phyloP scores from a whole-genome alignment of 2,888 invertebrate genomes.

The Panopea generosa region DNA sequence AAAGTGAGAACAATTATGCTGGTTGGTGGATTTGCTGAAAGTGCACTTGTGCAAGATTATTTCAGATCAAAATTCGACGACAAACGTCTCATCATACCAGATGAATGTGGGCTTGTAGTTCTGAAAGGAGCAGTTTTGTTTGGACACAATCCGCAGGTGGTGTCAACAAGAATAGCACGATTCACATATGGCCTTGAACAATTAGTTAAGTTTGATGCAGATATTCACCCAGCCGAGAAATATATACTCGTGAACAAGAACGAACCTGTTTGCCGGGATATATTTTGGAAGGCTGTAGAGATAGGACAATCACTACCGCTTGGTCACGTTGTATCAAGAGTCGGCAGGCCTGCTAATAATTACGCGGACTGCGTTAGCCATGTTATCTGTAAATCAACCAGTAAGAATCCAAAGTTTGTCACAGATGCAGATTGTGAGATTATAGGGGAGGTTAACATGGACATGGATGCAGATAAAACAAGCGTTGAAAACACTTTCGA shows the following conservation, averaged over 20 bases:
- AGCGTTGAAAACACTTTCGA: neutral
- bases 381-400: neutral
- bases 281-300: conserved; percentile 3
- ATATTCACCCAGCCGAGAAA: neutral
- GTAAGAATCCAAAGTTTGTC: neutral
- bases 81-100: conserved; percentile 37
- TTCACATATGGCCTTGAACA: neutral
- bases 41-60: conserved; percentile 37
- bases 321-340: neutral
- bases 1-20: conserved; percentile 35
- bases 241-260: neutral
- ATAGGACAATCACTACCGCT: neutral
- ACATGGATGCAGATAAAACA: neutral
- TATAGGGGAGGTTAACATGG: neutral
- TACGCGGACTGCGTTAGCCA: neutral
- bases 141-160: conserved; percentile 40
- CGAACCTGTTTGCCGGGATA: neutral
- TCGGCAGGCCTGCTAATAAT: neutral
- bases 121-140: conserved; percentile 48
- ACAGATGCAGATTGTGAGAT: neutral
- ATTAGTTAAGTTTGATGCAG: neutral
- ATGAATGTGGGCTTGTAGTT: conserved; percentile 41
- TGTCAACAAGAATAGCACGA: conserved; percentile 20
- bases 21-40: conserved; percentile 52
- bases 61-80: conserved; percentile 17